Conservation (phyloP, 2,797 vertebrate species). For the Danio kyathit region DNA sequence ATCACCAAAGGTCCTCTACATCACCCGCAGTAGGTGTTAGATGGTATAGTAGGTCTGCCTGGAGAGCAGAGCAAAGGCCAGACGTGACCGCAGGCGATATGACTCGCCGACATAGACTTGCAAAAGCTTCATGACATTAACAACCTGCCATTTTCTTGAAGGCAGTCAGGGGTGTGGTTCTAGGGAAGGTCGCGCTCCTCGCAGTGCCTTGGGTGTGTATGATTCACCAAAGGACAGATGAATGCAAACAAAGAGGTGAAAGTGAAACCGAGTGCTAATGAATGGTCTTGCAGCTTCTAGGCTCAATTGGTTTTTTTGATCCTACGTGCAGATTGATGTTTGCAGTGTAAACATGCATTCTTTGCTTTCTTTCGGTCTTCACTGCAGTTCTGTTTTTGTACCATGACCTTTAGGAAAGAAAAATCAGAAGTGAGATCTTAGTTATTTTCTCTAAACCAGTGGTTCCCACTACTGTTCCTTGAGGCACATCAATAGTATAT, state of each 20-base stretch:
- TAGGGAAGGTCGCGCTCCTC: conserved; percentile 73
- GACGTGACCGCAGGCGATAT: conserved; percentile 40
- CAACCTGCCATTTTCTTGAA: conserved; percentile 68
- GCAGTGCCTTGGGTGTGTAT: conserved; percentile 66
- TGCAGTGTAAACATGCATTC: neutral
- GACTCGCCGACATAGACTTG: conserved; percentile 27
- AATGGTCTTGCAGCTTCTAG: neutral
- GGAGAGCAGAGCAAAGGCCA: conserved; percentile 44
- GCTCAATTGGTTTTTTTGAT: conserved; percentile 53
- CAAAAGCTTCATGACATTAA: conserved; percentile 66
- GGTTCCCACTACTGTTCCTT: too few species aligned
- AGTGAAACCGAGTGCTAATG: conserved; percentile 29
- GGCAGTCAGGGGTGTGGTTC: conserved; percentile 59
- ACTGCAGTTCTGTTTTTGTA: conserved; percentile 28
- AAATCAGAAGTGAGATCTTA: neutral
- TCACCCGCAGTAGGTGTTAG: conserved; percentile 37
- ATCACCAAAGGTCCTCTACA: conserved; percentile 22
- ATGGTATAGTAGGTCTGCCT: conserved; percentile 35
- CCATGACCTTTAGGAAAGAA: neutral
- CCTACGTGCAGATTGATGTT: conserved; percentile 61
- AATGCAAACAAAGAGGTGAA: conserved; percentile 46
- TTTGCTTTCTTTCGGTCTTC: conserved; percentile 61
- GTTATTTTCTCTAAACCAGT: neutral
- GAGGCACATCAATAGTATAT: too few species aligned
- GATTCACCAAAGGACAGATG: conserved; percentile 59